These are phyloP conservation scores for Gymnocheta viridis DNA, from an alignment of 2,888 invertebrate species.

Conservation along the genomic window DNA sequence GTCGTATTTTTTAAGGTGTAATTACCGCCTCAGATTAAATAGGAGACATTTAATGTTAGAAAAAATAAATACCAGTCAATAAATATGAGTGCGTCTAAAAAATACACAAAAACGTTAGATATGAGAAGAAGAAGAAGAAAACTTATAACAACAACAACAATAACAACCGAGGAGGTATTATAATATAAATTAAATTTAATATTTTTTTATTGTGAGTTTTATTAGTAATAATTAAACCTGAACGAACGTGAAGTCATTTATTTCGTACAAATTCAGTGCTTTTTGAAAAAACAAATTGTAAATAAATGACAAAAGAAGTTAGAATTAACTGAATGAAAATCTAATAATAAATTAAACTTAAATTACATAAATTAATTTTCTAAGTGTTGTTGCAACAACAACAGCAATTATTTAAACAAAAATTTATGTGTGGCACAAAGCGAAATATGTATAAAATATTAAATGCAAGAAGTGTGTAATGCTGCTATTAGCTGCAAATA, in stretches of 20 bases:
- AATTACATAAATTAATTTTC: background rate
- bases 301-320: constrained; percentile 30
- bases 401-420: background rate
- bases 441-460: too few species aligned
- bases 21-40: constrained; percentile 26
- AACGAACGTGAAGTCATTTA: constrained; percentile 41
- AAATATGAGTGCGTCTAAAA: constrained; percentile 26
- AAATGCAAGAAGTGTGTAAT: background rate
- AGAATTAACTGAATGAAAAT: background rate
- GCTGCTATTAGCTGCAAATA: background rate
- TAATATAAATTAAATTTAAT: constrained; percentile 39
- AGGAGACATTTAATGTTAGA: constrained; percentile 7
- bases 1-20: constrained; percentile 37
- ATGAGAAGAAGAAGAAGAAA: constrained; percentile 11
- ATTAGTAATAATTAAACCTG: constrained; percentile 43
- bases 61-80: constrained; percentile 1
- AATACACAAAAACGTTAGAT: constrained; percentile 23
- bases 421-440: too few species aligned
- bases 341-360: background rate
- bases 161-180: background rate
- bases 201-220: constrained; percentile 16
- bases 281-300: constrained; percentile 27
- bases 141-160: constrained; percentile 22
- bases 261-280: constrained; percentile 34
- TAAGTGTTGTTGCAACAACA: background rate